A percentile compares a stretch with the other conserved stretches of the same genome.
Evolutionary conservation across 1,140 invertebrate genomes (phyloP).

Genomic region (Drosophila melanica): DNA sequence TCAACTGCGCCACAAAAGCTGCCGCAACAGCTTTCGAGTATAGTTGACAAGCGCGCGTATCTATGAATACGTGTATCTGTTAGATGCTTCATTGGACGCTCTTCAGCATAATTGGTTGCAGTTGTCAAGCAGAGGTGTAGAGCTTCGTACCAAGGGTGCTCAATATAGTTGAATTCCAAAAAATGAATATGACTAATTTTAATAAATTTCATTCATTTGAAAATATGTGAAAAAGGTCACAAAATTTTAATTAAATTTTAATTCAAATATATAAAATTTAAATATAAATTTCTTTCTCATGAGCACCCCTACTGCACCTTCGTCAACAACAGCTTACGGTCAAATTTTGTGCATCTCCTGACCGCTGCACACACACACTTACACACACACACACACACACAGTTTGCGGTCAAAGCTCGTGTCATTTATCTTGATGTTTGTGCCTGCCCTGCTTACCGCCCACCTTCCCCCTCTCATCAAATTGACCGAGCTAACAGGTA

Average conservation of each 20-base stretch:
- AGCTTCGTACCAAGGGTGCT: not conserved
- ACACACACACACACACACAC: not conserved
- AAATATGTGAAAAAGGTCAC: too few species aligned
- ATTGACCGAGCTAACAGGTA: constrained; percentile 57
- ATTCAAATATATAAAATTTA: too few species aligned
- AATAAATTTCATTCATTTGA: too few species aligned
- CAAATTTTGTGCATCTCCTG: constrained; percentile 43
- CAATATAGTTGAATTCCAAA: not conserved
- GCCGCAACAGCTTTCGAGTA: constrained; percentile 12
- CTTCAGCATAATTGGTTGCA: constrained; percentile 19
- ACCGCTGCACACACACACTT: not conserved
- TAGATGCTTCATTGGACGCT: constrained; percentile 4
- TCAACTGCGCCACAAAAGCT: constrained; percentile 6
- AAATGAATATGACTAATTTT: too few species aligned
- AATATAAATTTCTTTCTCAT: not conserved
- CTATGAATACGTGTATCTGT: not conserved
- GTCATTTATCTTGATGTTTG: constrained; percentile 66
- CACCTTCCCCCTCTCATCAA: constrained; percentile 9
- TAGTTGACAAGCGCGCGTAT: constrained; percentile 6
- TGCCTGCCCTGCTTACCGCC: not conserved
- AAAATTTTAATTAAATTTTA: too few species aligned
- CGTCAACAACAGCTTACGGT: constrained; percentile 14
- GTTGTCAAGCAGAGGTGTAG: constrained; percentile 12
- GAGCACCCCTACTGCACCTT: not conserved
- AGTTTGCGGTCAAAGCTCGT: constrained; percentile 41